Percentiles rank a stretch among this genome's conserved stretches.
Conservation (phyloP, 2,888 invertebrate species). For the Holacanthella duospinosa region DNA sequence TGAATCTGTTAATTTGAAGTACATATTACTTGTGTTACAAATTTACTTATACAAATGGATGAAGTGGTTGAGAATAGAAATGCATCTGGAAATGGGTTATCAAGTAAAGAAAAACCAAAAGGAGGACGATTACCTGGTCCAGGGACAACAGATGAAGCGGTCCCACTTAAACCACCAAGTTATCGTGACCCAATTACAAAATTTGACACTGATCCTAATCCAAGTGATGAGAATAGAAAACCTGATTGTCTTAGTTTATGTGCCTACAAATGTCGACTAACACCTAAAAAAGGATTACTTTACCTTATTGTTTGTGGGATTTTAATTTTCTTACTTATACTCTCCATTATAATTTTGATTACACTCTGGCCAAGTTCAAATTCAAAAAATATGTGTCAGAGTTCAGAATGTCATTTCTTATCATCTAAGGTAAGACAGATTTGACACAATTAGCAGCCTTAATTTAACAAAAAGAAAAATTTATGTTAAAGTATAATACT, state of each 20-base stretch:
- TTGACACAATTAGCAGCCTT: background rate
- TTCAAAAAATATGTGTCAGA: slow-evolving; percentile 37
- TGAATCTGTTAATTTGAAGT: no score
- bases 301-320: slow-evolving; percentile 24
- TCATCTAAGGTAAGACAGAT: slow-evolving; percentile 44
- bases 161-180: slow-evolving; percentile 18
- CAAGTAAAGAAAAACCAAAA: background rate
- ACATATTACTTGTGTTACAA: no score
- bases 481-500: no score
- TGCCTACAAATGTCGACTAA: slow-evolving; percentile 28
- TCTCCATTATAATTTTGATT: slow-evolving; percentile 44
- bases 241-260: slow-evolving; percentile 15
- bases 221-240: background rate
- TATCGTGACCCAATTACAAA: slow-evolving; percentile 4
- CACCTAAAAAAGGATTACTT: slow-evolving; percentile 28
- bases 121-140: slow-evolving; percentile 16
- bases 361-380: slow-evolving; percentile 43
- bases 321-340: slow-evolving; percentile 42
- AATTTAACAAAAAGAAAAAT: no score
- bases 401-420: slow-evolving; percentile 46
- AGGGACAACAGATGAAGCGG: slow-evolving; percentile 27
- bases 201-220: slow-evolving; percentile 1
- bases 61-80: slow-evolving; percentile 30
- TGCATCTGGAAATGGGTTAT: slow-evolving; percentile 27
- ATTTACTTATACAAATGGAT: no score